Evolutionary conservation across 2,113 vertebrate species (phyloP).

Genomic region (Vulpes ferrilata): DNA sequence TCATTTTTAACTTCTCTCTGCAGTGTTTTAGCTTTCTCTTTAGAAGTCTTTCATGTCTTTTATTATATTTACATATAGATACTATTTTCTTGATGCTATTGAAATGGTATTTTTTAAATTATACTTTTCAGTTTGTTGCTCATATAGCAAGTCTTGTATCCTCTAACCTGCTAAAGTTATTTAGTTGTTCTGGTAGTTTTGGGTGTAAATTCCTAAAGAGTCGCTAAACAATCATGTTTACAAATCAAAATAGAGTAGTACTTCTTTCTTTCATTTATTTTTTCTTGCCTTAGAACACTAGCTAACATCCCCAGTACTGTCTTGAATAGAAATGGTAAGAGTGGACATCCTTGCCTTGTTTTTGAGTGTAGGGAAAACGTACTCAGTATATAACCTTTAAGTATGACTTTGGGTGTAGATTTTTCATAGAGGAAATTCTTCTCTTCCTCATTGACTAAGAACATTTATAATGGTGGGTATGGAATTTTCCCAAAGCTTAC

Average conservation of each 20-base stretch:
- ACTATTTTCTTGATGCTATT: not conserved
- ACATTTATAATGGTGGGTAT: not conserved
- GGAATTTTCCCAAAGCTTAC: not conserved
- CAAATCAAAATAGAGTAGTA: not conserved
- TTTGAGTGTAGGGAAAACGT: not conserved
- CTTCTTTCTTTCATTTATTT: not conserved
- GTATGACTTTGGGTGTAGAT: not conserved
- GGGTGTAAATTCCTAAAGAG: not conserved
- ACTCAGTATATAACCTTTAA: not conserved
- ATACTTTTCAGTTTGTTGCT: not conserved
- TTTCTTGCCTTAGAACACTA: not conserved
- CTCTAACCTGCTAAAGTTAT: not conserved
- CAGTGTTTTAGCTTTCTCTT: not conserved
- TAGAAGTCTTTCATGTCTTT: not conserved
- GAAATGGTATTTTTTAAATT: not conserved
- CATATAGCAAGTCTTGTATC: not conserved
- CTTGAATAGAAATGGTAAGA: not conserved
- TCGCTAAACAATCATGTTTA: not conserved
- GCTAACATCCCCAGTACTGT: not conserved
- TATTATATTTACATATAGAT: not conserved
- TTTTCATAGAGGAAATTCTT: not conserved
- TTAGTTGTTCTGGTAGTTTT: not conserved
- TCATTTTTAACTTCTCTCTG: not conserved
- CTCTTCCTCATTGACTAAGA: not conserved
- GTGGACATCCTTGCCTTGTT: not conserved